A percentile compares a stretch with the other conserved stretches of the same genome.
Conservation (phyloP, 2,888 invertebrate species). For the Limnephilus auricula region DNA sequence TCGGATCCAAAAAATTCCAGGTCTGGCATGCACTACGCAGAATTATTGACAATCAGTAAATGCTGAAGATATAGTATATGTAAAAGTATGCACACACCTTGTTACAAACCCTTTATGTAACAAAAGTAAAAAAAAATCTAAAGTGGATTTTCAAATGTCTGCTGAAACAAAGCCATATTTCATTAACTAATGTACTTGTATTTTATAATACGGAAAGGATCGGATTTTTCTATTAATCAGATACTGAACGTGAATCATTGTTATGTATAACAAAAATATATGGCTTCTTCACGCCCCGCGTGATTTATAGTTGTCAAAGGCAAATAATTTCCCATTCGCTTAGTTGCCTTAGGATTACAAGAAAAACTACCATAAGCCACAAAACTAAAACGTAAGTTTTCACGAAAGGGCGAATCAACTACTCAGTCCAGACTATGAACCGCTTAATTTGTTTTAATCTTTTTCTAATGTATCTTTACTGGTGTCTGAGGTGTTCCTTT, state of each 20-base stretch:
- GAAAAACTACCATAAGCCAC: background rate
- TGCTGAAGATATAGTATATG: too few relatives aligned
- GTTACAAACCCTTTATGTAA: too few relatives aligned
- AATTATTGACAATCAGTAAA: too few relatives aligned
- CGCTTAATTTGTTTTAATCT: background rate
- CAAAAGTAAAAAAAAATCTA: too few relatives aligned
- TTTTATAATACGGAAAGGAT: background rate
- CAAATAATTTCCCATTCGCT: constrained; percentile 3
- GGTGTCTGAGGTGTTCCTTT: background rate
- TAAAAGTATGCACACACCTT: too few relatives aligned
- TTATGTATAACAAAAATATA: background rate
- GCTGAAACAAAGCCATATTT: too few relatives aligned
- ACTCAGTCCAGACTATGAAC: background rate
- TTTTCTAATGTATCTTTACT: background rate
- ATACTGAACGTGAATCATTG: background rate
- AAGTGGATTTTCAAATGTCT: too few relatives aligned
- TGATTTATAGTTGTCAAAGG: constrained; percentile 21
- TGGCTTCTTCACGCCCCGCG: background rate
- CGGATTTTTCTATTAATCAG: background rate
- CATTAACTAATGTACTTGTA: background rate
- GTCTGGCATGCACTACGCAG: too few relatives aligned
- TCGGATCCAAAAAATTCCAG: too few relatives aligned
- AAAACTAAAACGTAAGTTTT: background rate
- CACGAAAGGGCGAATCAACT: background rate
- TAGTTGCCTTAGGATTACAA: background rate